Percentiles rank a stretch among this genome's conserved stretches.
These are phyloP conservation scores for Noctuana brunneofusca DNA, from an alignment of 2,888 invertebrate species.

Conservation along the genomic window DNA sequence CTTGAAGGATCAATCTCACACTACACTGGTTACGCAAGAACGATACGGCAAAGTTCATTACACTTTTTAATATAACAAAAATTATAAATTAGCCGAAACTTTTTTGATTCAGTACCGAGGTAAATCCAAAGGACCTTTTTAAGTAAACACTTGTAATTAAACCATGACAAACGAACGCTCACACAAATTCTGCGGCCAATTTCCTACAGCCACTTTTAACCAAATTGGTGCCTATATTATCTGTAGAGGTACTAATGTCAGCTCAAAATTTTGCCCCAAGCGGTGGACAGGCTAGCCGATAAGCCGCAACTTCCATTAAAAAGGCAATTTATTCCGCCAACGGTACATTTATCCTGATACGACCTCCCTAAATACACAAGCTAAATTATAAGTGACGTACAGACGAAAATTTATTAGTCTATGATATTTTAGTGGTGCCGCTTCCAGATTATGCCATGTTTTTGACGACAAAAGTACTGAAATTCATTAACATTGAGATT, in stretches of 20 bases:
- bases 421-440: constrained; percentile 21
- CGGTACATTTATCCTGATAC: constrained; percentile 23
- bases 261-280: constrained; percentile 4
- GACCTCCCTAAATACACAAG: constrained; percentile 26
- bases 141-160: too few relatives aligned
- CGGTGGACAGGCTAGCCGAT: constrained; percentile 22
- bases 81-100: too few relatives aligned
- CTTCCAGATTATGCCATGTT: constrained; percentile 3
- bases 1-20: too few relatives aligned
- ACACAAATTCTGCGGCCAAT: too few relatives aligned
- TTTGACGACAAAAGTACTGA: not conserved
- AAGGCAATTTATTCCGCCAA: constrained; percentile 29
- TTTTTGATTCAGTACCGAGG: too few relatives aligned
- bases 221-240: not conserved
- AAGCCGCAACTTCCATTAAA: constrained; percentile 31
- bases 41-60: too few relatives aligned
- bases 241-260: constrained; percentile 9
- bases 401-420: constrained; percentile 27
- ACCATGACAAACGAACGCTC: too few relatives aligned
- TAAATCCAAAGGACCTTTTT: too few relatives aligned
- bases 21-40: too few relatives aligned
- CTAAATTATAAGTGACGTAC: constrained; percentile 29
- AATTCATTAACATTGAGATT: not conserved
- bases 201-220: too few relatives aligned
- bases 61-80: too few relatives aligned